Percentiles rank a stretch among this genome's conserved stretches.
These are phyloP conservation scores for Ernsta delagoae DNA, from an alignment of 2,888 invertebrate genomes.

Conservation along the genomic window DNA sequence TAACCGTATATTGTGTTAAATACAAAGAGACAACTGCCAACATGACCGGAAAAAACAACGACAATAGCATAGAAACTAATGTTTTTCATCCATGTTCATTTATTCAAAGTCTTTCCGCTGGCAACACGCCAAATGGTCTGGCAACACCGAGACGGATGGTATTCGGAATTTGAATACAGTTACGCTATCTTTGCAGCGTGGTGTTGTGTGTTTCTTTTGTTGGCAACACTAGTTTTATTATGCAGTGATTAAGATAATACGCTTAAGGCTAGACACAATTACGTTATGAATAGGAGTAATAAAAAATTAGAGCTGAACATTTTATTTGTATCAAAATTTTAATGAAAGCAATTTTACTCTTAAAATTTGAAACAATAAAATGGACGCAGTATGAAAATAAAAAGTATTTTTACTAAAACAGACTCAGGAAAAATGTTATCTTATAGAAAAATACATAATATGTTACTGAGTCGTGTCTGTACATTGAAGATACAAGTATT, in stretches of 20 bases:
- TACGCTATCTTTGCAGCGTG: conserved; percentile 12
- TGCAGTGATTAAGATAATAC: background rate
- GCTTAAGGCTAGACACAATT: background rate
- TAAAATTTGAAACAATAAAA: too few species aligned
- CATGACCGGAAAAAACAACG: conserved; percentile 49
- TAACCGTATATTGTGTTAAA: conserved; percentile 28
- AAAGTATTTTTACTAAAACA: too few species aligned
- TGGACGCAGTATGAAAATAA: too few species aligned
- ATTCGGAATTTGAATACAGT: conserved; percentile 49
- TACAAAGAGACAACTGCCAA: conserved; percentile 41
- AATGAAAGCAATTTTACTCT: too few species aligned
- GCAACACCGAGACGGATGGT: conserved; percentile 48
- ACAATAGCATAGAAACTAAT: conserved; percentile 58
- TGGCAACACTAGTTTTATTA: conserved; percentile 1
- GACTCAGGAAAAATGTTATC: too few species aligned
- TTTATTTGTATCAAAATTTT: too few species aligned
- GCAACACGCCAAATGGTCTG: conserved; percentile 53
- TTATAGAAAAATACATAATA: too few species aligned
- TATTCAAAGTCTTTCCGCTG: conserved; percentile 54
- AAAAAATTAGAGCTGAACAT: too few species aligned
- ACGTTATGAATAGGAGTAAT: too few species aligned
- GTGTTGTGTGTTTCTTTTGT: background rate
- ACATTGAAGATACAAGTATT: too few species aligned
- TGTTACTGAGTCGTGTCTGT: too few species aligned
- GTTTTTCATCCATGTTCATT: conserved; percentile 63